phyloP scores from a whole-genome alignment of 2,113 vertebrate genomes.

The Ciconia boyciana region DNA sequence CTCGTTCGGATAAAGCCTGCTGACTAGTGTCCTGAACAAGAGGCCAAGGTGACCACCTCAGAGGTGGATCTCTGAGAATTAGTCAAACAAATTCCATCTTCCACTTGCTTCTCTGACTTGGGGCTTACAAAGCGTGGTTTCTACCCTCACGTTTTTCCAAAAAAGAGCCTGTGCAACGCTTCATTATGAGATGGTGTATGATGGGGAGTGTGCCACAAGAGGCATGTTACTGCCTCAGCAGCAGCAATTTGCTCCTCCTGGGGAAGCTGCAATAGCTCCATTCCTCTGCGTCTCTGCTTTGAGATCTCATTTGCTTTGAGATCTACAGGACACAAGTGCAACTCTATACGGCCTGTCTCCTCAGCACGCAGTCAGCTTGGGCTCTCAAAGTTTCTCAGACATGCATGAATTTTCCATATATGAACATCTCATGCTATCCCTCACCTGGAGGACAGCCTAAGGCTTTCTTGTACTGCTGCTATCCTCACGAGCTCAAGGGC shows the following conservation, averaged over 20 bases:
- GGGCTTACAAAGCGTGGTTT: neutral
- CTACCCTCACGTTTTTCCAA: neutral
- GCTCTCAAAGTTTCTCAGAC: neutral
- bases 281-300: neutral
- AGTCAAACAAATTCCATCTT: neutral
- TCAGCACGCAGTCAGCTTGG: neutral
- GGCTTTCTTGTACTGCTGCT: neutral
- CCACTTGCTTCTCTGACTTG: neutral
- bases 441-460: neutral
- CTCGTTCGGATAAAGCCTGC: neutral
- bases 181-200: neutral
- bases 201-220: neutral
- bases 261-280: neutral
- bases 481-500: neutral
- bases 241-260: neutral
- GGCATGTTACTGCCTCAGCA: neutral
- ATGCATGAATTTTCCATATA: neutral
- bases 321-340: neutral
- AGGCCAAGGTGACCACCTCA: neutral
- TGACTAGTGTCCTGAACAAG: neutral
- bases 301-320: no score
- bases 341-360: rapidly evolving
- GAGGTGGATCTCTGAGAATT: neutral
- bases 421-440: neutral
- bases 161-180: neutral